Evolutionary conservation across 2,797 vertebrate genomes (phyloP), one percentile per base, ranked within the genome.

Genomic region (Alosa sapidissima): DNA sequence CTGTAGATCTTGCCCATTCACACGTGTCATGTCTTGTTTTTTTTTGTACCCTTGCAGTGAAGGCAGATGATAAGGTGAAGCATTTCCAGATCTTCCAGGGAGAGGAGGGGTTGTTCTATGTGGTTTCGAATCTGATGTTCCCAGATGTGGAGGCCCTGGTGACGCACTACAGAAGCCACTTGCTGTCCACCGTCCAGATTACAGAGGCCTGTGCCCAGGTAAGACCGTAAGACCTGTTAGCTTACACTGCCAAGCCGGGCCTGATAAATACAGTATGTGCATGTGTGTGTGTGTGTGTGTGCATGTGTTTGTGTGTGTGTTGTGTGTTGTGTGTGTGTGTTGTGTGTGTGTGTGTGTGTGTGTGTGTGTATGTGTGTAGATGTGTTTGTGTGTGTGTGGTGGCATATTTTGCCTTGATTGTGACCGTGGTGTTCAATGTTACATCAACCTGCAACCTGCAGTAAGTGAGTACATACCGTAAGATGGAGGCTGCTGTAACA

Each of bases 81-180:
- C 94, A 95, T 78, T 94, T 93, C 88, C 93, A 88, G 89, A 88
- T 95, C 88, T 87, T 90, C 75, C 7, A 60, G 58, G 84, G 65
- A 0, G 24, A 83, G 0, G 88, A 84, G 5, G 75, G 87, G 58
- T 52, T 24, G 54, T 91, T 92, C 86, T 89, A 91, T 87, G 83
- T 95, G 86, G 92, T 88, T 0, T 16, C 65, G 0, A 54, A 28
- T 0, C 68, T 81, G 11, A 86, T 85, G 19, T 94, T 94, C 81
- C 28, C 82, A 0, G 87, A 88, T 48, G 86, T 95, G 58, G 24
- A 62, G 0, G 82, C 86, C 13, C 90, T 95, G 0, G 81, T 94
- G 51, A 83, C 90, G 41, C 85, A 89, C 24, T 93, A 94, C 88
- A 89, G 60, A 36, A 84, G 0, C 0, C 85, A 90, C n/a, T 65